phyloP scores from a whole-genome alignment of 2,113 vertebrate species.

The Agapornis roseicollis region DNA sequence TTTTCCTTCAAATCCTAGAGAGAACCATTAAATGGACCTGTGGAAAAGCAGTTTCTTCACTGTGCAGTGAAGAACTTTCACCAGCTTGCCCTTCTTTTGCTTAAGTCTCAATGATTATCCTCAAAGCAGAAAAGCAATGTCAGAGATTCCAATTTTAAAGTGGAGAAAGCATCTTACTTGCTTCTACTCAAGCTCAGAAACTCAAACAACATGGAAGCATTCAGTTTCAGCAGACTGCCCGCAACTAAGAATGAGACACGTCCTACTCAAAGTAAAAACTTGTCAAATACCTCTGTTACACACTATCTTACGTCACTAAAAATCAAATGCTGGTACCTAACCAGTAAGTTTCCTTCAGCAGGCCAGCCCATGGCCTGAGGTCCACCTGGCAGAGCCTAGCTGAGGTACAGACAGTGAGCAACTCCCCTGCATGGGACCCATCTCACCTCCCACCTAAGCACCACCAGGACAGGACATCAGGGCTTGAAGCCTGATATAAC shows the following conservation, averaged over 20 bases:
- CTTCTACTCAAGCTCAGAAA: neutral
- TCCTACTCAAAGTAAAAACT: neutral
- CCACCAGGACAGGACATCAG: neutral
- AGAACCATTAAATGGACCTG: neutral
- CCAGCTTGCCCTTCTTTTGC: neutral
- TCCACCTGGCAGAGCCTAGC: neutral
- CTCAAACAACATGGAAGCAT: neutral
- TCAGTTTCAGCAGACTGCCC: neutral
- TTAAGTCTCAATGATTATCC: neutral
- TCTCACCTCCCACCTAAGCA: neutral
- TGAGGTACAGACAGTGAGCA: neutral
- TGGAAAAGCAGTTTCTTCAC: neutral
- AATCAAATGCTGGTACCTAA: neutral
- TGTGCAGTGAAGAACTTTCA: neutral
- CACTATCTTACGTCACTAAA: neutral
- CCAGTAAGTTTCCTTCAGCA: neutral
- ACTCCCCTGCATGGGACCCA: fast-evolving
- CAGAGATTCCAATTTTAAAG: neutral
- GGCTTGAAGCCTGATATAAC: neutral
- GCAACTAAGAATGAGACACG: neutral
- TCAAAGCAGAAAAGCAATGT: neutral
- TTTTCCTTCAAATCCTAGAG: neutral
- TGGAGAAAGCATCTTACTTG: neutral
- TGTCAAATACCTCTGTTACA: neutral
- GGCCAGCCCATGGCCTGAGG: neutral